Evolutionary conservation across 2,888 invertebrate species (phyloP).

Genomic region (Cylindroiulus punctatus): DNA sequence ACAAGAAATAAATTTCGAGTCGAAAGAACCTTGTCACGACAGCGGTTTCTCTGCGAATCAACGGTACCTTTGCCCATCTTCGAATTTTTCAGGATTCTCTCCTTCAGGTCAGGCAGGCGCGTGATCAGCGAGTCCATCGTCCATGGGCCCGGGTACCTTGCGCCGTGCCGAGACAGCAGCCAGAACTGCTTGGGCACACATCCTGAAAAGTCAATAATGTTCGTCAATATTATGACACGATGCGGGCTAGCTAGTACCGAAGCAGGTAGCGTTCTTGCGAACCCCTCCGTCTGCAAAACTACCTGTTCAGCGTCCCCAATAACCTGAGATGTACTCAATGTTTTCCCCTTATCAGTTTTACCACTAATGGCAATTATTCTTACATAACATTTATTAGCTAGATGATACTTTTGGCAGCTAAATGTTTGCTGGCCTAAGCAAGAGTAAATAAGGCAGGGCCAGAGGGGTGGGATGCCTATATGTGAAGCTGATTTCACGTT

Average conservation of each 20-base stretch:
- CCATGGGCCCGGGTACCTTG: constrained; percentile 73
- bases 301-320: not conserved
- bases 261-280: not conserved
- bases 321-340: not conserved
- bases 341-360: not conserved
- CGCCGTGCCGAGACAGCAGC: constrained; percentile 80
- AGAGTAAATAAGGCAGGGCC: too few relatives aligned
- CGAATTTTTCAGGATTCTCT: constrained; percentile 76
- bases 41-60: not conserved
- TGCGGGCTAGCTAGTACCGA: not conserved
- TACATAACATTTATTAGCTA: too few relatives aligned
- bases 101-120: constrained; percentile 71
- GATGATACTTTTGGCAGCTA: too few relatives aligned
- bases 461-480: too few relatives aligned
- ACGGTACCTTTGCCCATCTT: constrained; percentile 70
- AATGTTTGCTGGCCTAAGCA: too few relatives aligned
- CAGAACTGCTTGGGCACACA: constrained; percentile 79
- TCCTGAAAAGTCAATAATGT: constrained; percentile 68
- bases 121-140: constrained; percentile 71
- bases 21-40: not conserved
- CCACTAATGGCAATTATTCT: too few relatives aligned
- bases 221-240: not conserved
- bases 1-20: not conserved
- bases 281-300: not conserved
- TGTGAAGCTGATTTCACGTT: too few relatives aligned